Evolutionary conservation across 2,888 invertebrate genomes (phyloP).

Genomic region (Malacosoma neustria): DNA sequence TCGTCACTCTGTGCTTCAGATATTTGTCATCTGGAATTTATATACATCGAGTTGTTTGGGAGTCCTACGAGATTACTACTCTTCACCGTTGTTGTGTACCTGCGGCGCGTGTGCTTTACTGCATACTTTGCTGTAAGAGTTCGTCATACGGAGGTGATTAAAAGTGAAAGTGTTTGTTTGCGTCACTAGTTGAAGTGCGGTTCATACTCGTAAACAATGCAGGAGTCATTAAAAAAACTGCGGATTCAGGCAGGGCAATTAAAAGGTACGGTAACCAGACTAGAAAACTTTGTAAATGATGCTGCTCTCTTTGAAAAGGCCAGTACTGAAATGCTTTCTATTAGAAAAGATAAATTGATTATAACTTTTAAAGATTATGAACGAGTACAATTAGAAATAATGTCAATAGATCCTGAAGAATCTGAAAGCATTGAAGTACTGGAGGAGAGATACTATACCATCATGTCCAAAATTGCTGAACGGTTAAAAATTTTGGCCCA

Average conservation of each 20-base stretch:
- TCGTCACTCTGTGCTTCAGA: too few relatives aligned
- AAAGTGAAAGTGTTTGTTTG: too few relatives aligned
- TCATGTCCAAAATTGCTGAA: not conserved
- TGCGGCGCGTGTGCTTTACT: not conserved
- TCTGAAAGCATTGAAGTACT: not conserved
- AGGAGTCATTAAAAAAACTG: too few relatives aligned
- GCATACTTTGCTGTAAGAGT: not conserved
- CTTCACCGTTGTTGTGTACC: slow-evolving; percentile 6
- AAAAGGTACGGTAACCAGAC: slow-evolving; percentile 3
- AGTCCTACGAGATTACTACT: not conserved
- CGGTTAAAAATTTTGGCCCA: not conserved
- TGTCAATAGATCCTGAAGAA: not conserved
- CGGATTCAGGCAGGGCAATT: slow-evolving; percentile 1
- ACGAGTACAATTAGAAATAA: slow-evolving; percentile 1
- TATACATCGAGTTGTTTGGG: too few relatives aligned
- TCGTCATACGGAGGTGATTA: not conserved
- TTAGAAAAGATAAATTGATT: not conserved
- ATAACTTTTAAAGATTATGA: slow-evolving; percentile 2
- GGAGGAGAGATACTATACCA: not conserved
- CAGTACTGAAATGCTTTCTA: slow-evolving; percentile 1
- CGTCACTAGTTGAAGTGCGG: too few relatives aligned
- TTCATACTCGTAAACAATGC: too few relatives aligned
- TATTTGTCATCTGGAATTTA: too few relatives aligned
- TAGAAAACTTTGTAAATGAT: slow-evolving; percentile 3
- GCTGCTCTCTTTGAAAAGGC: not conserved